Conservation (phyloP, 30 jellyfish, hydroid and myxozoan species). For the Aurelia sp. region DNA sequence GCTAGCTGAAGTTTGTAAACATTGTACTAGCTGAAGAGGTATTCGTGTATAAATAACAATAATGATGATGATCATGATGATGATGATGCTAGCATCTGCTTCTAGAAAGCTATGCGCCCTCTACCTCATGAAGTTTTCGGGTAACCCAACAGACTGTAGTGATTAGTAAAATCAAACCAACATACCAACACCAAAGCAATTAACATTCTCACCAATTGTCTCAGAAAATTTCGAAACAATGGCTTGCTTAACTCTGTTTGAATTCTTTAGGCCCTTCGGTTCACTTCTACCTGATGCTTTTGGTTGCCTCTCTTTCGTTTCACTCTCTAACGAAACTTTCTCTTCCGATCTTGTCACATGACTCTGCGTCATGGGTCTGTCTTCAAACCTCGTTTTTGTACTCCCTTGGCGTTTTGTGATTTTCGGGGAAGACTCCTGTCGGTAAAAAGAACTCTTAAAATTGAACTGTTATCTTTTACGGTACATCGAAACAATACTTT, state of each 20-base stretch:
- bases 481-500: no score
- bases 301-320: conserved; percentile 55
- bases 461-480: no score
- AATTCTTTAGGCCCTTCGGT: conserved; percentile 27
- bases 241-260: conserved; percentile 78
- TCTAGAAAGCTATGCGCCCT: no score
- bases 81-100: no score
- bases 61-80: no score
- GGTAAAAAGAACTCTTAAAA: no score
- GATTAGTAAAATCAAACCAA: conserved; percentile 9
- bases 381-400: background rate
- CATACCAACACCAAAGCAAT: conserved; percentile 77
- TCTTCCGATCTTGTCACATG: background rate
- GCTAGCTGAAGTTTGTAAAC: no score
- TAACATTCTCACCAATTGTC: conserved; percentile 84
- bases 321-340: background rate
- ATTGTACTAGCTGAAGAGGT: no score
- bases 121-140: no score
- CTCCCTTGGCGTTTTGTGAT: no score
- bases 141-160: background rate
- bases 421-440: no score
- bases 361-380: background rate
- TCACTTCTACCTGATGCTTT: conserved; percentile 42
- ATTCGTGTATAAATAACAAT: no score
- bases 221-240: conserved; percentile 86